Conservation (phyloP, 2,797 vertebrate species). For the Pangasius larnaudii region DNA sequence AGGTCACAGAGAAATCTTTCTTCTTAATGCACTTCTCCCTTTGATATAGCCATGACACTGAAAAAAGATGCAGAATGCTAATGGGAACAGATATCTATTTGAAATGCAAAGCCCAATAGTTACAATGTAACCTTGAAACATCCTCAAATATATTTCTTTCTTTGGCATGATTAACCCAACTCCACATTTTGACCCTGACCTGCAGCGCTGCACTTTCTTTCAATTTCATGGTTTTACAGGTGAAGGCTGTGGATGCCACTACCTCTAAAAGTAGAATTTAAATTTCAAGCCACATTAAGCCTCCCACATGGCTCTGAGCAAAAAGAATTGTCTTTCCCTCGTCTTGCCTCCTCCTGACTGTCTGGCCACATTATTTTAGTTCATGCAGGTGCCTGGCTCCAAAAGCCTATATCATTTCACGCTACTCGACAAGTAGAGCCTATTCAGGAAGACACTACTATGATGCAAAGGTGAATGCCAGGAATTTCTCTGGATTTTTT, state of each 20-base stretch:
- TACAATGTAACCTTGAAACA: slow-evolving; percentile 22
- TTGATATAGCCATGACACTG: slow-evolving; percentile 18
- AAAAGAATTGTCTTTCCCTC: slow-evolving; percentile 48
- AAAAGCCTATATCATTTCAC: slow-evolving; percentile 53
- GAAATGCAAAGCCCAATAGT: slow-evolving; percentile 19
- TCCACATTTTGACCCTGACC: slow-evolving; percentile 39
- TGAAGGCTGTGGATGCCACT: slow-evolving; percentile 46
- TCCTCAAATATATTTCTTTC: slow-evolving; percentile 26
- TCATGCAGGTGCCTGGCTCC: slow-evolving; percentile 42
- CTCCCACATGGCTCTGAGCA: slow-evolving; percentile 56
- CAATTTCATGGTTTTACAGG: slow-evolving; percentile 55
- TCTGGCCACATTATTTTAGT: slow-evolving; percentile 65
- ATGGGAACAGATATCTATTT: slow-evolving; percentile 24
- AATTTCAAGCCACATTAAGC: slow-evolving; percentile 68
- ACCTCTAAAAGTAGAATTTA: slow-evolving; percentile 61
- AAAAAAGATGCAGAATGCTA: slow-evolving; percentile 38
- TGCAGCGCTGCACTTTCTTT: slow-evolving; percentile 39
- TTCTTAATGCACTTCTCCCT: slow-evolving; percentile 32
- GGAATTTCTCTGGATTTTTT: slow-evolving; percentile 39
- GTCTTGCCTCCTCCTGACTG: slow-evolving; percentile 51
- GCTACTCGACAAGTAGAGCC: slow-evolving; percentile 52
- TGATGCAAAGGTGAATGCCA: slow-evolving; percentile 46
- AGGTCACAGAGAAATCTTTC: slow-evolving; percentile 33
- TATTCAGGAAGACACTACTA: slow-evolving; percentile 39
- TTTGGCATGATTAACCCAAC: slow-evolving; percentile 30